Evolutionary conservation across 2,888 invertebrate species (phyloP).

Genomic region (Diabrotica balteata): DNA sequence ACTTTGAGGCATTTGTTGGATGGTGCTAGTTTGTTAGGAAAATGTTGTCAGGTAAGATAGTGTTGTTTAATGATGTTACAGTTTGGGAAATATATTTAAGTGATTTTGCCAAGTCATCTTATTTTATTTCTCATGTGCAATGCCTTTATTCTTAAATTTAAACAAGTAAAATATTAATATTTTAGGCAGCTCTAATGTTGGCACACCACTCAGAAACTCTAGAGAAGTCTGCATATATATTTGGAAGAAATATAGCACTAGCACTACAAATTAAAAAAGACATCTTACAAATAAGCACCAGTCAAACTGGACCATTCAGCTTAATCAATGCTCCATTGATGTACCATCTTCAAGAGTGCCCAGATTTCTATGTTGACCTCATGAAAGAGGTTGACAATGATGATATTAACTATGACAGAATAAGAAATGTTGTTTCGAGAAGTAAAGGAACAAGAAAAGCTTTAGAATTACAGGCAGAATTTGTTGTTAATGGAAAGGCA

Average conservation of each 20-base stretch:
- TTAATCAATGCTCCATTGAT: conserved; percentile 83
- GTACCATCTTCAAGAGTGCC: conserved; percentile 78
- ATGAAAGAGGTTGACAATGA: conserved; percentile 68
- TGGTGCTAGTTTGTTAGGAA: conserved; percentile 76
- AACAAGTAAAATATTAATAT: background rate
- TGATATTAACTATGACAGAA: conserved; percentile 68
- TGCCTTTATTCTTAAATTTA: too few species aligned
- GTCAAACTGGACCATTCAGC: conserved; percentile 65
- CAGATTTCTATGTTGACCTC: conserved; percentile 70
- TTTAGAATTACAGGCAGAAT: conserved; percentile 73
- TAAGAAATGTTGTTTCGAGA: conserved; percentile 48
- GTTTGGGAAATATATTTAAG: background rate
- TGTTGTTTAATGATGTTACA: background rate
- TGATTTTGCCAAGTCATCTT: background rate
- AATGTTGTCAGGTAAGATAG: conserved; percentile 72
- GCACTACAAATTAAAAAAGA: conserved; percentile 82
- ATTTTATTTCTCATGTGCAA: too few species aligned
- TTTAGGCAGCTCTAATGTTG: conserved; percentile 72
- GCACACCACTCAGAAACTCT: conserved; percentile 77
- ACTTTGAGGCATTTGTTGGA: conserved; percentile 67
- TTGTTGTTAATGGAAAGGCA: conserved; percentile 74
- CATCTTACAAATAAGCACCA: conserved; percentile 67
- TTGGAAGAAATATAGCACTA: conserved; percentile 87
- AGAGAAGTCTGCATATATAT: conserved; percentile 81
- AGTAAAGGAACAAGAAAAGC: conserved; percentile 79